A percentile compares a stretch with the other conserved stretches of the same genome.
These are phyloP conservation scores for Hirtodrosophila trivittata DNA, from an alignment of 2,888 invertebrate species.

Conservation along the genomic window DNA sequence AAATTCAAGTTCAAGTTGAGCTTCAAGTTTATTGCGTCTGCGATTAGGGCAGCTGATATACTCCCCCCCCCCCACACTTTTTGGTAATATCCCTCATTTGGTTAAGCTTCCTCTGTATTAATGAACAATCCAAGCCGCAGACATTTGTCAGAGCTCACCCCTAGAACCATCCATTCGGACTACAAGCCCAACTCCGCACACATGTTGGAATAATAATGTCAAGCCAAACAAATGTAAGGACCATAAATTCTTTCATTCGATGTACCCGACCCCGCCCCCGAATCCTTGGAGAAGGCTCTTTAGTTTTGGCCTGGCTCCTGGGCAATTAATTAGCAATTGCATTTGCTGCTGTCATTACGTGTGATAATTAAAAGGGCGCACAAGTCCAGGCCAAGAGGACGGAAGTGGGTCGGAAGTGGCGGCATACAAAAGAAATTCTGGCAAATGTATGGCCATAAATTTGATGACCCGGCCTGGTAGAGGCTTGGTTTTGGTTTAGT, in stretches of 20 bases:
- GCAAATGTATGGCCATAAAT: conserved; percentile 82
- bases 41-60: conserved; percentile 6
- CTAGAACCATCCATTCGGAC: conserved; percentile 32
- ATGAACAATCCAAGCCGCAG: conserved; percentile 13
- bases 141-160: conserved; percentile 56
- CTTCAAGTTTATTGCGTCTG: conserved; percentile 22
- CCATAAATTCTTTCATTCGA: conserved; percentile 60
- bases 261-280: neutral
- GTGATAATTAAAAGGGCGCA: conserved; percentile 77
- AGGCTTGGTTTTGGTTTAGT: conserved; percentile 19
- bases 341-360: conserved; percentile 76
- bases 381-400: conserved; percentile 29
- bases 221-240: conserved; percentile 62
- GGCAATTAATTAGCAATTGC: conserved; percentile 82
- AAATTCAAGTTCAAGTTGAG: conserved; percentile 66
- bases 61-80: neutral
- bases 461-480: conserved; percentile 54
- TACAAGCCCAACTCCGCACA: conserved; percentile 42
- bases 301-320: conserved; percentile 24
- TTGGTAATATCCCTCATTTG: conserved; percentile 13
- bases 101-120: conserved; percentile 19
- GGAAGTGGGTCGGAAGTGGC: conserved; percentile 3
- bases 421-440: conserved; percentile 53
- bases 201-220: conserved; percentile 78
- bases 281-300: conserved; percentile 14